Evolutionary conservation across 2,113 vertebrate species (phyloP).

Genomic region (Chloropsis hardwickii): DNA sequence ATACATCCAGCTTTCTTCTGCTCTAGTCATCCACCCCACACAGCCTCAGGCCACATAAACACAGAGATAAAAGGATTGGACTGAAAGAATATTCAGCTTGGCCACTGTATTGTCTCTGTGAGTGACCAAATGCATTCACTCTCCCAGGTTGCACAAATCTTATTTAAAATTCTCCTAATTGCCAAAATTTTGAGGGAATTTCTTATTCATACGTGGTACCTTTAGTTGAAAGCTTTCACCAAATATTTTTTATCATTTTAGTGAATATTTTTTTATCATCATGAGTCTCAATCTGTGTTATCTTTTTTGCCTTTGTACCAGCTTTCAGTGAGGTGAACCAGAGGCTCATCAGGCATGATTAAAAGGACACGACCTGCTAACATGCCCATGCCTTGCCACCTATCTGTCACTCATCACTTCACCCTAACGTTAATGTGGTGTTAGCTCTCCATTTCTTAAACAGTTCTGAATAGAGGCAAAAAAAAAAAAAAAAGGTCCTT

Average conservation of each 20-base stretch:
- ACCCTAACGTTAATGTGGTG: neutral
- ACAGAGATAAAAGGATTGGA: neutral
- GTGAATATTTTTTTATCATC: neutral
- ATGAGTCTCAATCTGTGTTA: neutral
- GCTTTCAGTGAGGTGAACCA: neutral
- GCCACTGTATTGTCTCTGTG: neutral
- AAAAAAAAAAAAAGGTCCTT: neutral
- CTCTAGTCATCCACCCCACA: neutral
- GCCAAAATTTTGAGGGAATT: neutral
- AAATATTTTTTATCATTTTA: neutral
- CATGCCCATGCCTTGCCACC: neutral
- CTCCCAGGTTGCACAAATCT: neutral
- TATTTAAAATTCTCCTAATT: neutral
- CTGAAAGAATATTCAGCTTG: neutral
- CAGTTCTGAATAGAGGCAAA: neutral
- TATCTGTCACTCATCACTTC: neutral
- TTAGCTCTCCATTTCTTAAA: neutral
- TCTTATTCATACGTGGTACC: fast-evolving
- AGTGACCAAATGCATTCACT: neutral
- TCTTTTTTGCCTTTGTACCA: neutral
- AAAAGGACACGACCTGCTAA: neutral
- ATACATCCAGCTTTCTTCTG: neutral
- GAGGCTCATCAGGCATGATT: neutral
- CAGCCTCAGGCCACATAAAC: neutral
- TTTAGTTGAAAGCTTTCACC: neutral